Percentiles rank a stretch among this genome's conserved stretches.
Evolutionary conservation across 2,797 vertebrate genomes (phyloP).

Genomic region (Channallabes apus): DNA sequence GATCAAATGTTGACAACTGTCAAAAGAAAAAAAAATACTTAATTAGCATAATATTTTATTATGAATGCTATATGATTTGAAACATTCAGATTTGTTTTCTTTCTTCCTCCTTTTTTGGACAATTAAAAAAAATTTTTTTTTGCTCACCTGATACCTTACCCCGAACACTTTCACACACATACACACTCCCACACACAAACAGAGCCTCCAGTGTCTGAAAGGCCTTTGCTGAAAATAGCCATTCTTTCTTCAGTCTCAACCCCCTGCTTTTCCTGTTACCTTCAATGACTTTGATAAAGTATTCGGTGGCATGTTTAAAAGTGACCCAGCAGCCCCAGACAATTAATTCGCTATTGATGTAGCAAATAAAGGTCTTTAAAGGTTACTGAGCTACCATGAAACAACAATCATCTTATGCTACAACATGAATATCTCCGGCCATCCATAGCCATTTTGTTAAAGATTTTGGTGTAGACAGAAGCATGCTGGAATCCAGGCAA

Average conservation of each 20-base stretch:
- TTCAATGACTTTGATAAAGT: not conserved
- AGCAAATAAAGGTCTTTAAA: slow-evolving; percentile 9
- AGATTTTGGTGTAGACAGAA: slow-evolving; percentile 7
- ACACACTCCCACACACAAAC: not conserved
- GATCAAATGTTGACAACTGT: too few relatives aligned
- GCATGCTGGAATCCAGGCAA: slow-evolving; percentile 6
- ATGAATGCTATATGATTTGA: too few relatives aligned
- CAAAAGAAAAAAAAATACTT: too few relatives aligned
- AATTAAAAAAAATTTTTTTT: not conserved
- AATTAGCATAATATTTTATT: too few relatives aligned
- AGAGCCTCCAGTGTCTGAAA: not conserved
- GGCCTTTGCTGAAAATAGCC: too few relatives aligned
- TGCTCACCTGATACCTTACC: not conserved
- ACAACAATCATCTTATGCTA: not conserved
- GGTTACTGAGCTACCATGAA: not conserved
- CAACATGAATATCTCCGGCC: not conserved
- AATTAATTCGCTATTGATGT: not conserved
- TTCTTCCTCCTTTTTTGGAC: not conserved
- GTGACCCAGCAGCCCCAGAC: not conserved
- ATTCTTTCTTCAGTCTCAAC: not conserved
- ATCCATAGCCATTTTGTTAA: not conserved
- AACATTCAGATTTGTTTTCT: too few relatives aligned
- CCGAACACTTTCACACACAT: not conserved
- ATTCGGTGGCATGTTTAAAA: not conserved
- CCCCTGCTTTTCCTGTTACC: not conserved